These are phyloP conservation scores for Nomada lathburiana DNA, from an alignment of 2,888 invertebrate genomes.

Conservation along the genomic window DNA sequence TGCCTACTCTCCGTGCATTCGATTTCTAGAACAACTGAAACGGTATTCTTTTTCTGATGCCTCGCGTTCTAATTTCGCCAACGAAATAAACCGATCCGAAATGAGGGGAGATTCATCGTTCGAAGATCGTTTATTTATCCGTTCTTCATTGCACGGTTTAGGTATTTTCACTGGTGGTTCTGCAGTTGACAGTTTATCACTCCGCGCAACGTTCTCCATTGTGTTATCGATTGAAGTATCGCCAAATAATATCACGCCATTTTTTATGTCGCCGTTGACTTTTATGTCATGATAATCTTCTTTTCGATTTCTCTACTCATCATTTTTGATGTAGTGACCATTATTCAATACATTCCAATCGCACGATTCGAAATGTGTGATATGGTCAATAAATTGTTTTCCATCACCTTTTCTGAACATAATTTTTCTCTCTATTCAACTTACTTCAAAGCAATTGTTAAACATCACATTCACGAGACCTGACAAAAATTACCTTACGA, in stretches of 20 bases:
- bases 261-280: constrained; percentile 13
- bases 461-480: not conserved
- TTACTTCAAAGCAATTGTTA: too few relatives aligned
- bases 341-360: not conserved
- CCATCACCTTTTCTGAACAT: too few relatives aligned
- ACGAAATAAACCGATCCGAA: not conserved
- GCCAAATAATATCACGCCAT: not conserved
- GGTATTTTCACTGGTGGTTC: constrained; percentile 18
- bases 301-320: not conserved
- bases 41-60: not conserved
- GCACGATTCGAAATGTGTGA: not conserved
- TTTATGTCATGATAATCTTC: not conserved
- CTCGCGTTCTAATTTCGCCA: not conserved
- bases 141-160: not conserved
- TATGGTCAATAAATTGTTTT: not conserved
- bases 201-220: not conserved
- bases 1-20: not conserved
- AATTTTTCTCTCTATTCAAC: too few relatives aligned
- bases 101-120: not conserved
- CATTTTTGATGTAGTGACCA: not conserved
- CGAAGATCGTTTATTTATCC: not conserved
- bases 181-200: constrained; percentile 13
- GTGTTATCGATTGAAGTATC: constrained; percentile 12
- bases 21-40: not conserved
- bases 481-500: not conserved